A percentile compares a stretch with the other conserved stretches of the same genome.
phyloP scores from a whole-genome alignment of 1,140 invertebrate species.

The Choristoneura fumiferana region DNA sequence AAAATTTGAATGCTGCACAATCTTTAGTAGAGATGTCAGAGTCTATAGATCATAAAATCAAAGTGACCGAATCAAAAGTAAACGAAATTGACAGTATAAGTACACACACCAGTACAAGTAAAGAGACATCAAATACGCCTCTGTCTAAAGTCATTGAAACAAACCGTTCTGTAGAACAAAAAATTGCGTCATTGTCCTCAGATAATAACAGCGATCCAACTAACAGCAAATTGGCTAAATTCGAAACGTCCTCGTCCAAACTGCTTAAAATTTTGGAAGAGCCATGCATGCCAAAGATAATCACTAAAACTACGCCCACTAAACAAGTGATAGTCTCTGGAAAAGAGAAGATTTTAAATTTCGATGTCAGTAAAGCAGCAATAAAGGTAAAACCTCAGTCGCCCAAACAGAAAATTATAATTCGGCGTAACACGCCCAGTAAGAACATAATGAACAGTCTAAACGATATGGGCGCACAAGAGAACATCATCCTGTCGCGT shows the following conservation, averaged over 20 bases:
- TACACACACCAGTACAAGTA: conserved; percentile 20
- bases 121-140: conserved; percentile 20
- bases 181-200: conserved; percentile 33
- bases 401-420: conserved; percentile 73
- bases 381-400: conserved; percentile 51
- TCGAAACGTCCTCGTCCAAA: conserved; percentile 63
- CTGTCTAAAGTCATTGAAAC: conserved; percentile 34
- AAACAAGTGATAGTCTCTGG: conserved; percentile 59
- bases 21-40: conserved; percentile 75
- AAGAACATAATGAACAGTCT: conserved; percentile 61
- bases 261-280: conserved; percentile 75
- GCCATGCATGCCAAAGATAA: conserved; percentile 49
- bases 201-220: conserved; percentile 41
- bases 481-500: conserved; percentile 69
- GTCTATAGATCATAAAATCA: conserved; percentile 64
- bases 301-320: conserved; percentile 45
- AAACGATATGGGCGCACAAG: conserved; percentile 48
- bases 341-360: conserved; percentile 75
- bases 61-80: conserved; percentile 44
- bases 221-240: conserved; percentile 31
- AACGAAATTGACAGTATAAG: conserved; percentile 35
- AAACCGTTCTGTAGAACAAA: conserved; percentile 33
- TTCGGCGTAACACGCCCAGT: conserved; percentile 55
- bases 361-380: conserved; percentile 58
- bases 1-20: conserved; percentile 73